Percentiles rank a stretch among this genome's conserved stretches.
phyloP scores from a whole-genome alignment of 2,888 invertebrate species.

The Drosophila kuntzei region DNA sequence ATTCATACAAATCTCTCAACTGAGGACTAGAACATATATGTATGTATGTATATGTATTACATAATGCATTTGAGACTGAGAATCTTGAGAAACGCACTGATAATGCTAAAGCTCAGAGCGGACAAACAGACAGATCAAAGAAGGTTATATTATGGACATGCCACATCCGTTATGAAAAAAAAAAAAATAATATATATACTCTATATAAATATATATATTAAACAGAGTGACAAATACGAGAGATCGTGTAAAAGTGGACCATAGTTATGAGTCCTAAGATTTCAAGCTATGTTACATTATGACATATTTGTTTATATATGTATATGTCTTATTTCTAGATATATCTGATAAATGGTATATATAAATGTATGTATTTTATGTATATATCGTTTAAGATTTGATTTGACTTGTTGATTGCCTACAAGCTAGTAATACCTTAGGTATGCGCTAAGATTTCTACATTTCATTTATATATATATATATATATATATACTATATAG shows the following conservation, averaged over 20 bases:
- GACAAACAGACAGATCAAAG: slow-evolving; percentile 28
- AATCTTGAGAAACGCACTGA: background rate
- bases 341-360: slow-evolving; percentile 22
- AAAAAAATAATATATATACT: slow-evolving; percentile 27
- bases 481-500: no score
- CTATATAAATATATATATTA: slow-evolving; percentile 39
- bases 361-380: slow-evolving; percentile 22
- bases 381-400: slow-evolving; percentile 61
- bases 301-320: slow-evolving; percentile 21
- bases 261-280: slow-evolving; percentile 56
- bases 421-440: slow-evolving; percentile 83
- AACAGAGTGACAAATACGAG: slow-evolving; percentile 71
- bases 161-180: slow-evolving; percentile 36
- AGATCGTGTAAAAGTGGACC: slow-evolving; percentile 73
- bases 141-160: slow-evolving; percentile 37
- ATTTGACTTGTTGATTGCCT: slow-evolving; percentile 77
- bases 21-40: slow-evolving; percentile 60
- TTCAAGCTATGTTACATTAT: slow-evolving; percentile 66
- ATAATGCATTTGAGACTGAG: slow-evolving; percentile 41
- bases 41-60: slow-evolving; percentile 37
- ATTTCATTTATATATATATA: slow-evolving; percentile 39
- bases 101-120: background rate
- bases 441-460: slow-evolving; percentile 77
- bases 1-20: slow-evolving; percentile 19
- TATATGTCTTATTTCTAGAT: slow-evolving; percentile 23